These are phyloP conservation scores for Toxonevra muliebris DNA, from an alignment of 2,888 invertebrate genomes.

Conservation along the genomic window DNA sequence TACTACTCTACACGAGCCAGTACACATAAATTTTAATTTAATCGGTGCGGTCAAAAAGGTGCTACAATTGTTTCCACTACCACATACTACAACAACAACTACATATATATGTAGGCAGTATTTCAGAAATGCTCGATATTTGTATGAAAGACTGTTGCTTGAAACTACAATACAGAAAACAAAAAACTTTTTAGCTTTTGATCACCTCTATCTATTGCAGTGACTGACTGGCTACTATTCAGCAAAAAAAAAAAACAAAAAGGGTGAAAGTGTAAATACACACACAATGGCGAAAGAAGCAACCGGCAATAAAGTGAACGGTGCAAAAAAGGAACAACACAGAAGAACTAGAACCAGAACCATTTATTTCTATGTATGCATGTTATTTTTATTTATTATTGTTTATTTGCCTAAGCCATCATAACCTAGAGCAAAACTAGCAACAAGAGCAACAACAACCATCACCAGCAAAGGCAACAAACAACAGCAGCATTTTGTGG, in stretches of 20 bases:
- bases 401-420: conserved; percentile 6
- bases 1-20: not conserved
- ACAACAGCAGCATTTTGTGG: not conserved
- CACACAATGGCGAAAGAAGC: too few relatives aligned
- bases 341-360: not conserved
- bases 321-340: too few relatives aligned
- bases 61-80: conserved; percentile 17
- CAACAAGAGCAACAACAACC: not conserved
- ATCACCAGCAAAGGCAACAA: not conserved
- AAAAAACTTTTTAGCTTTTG: too few relatives aligned
- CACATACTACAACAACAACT: not conserved
- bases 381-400: not conserved
- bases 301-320: too few relatives aligned
- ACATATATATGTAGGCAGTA: not conserved
- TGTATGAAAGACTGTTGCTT: too few relatives aligned
- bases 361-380: not conserved
- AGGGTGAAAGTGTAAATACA: too few relatives aligned
- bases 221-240: not conserved
- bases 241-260: too few relatives aligned
- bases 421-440: not conserved
- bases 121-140: too few relatives aligned
- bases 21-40: conserved; percentile 34
- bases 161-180: too few relatives aligned
- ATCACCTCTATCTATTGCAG: not conserved
- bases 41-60: conserved; percentile 34